These are phyloP conservation scores for Rissa tridactyla DNA, from an alignment of 2,113 vertebrate species.

Conservation along the genomic window DNA sequence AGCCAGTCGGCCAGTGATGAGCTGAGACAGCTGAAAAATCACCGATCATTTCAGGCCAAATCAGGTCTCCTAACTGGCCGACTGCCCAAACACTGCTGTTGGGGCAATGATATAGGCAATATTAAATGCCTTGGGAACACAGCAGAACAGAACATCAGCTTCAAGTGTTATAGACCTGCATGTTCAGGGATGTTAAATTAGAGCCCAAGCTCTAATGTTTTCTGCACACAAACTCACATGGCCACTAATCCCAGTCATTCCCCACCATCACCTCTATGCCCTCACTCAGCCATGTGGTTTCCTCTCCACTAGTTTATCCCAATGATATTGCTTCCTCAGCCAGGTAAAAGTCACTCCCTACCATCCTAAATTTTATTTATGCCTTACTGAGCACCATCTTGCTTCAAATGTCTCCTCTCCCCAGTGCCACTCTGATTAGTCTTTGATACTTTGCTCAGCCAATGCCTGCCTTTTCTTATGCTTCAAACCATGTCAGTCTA, in stretches of 20 bases:
- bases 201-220: background rate
- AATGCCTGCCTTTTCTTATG: background rate
- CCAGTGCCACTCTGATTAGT: background rate
- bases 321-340: background rate
- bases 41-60: slow-evolving; percentile 12
- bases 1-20: background rate
- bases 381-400: background rate
- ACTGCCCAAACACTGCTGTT: background rate
- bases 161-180: background rate
- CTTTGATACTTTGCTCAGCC: background rate
- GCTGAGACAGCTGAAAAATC: slow-evolving; percentile 18
- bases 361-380: background rate
- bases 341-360: background rate
- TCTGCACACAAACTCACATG: background rate
- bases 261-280: too few relatives aligned
- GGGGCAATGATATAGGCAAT: background rate
- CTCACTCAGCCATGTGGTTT: background rate
- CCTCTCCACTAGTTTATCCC: background rate
- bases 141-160: background rate
- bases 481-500: background rate
- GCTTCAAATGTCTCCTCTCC: background rate
- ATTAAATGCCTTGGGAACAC: background rate
- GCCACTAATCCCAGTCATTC: background rate
- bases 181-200: background rate
- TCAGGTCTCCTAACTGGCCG: background rate